phyloP scores from a whole-genome alignment of 23 tunicate genomes.

The Aplidium turbinatum region DNA sequence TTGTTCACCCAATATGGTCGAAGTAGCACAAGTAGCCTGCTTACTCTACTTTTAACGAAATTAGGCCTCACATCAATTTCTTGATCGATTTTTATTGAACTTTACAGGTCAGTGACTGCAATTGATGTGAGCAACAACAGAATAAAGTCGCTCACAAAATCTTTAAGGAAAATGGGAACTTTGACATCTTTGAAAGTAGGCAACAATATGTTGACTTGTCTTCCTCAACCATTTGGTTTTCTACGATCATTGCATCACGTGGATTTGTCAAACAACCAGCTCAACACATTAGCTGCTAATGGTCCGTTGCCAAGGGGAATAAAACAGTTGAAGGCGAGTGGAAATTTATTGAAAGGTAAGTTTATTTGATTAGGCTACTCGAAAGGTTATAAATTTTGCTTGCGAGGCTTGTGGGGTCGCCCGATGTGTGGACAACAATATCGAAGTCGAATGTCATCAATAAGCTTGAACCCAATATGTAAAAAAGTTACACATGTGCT shows the following conservation, averaged over 20 bases:
- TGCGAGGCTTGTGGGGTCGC: no score
- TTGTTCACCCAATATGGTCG: no score
- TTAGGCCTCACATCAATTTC: no score
- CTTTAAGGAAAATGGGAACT: constrained; percentile 61
- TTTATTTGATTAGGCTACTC: no score
- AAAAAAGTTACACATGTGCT: no score
- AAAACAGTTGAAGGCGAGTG: constrained; percentile 65
- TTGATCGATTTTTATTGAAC: no score
- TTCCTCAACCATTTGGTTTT: constrained; percentile 89
- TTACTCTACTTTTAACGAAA: no score
- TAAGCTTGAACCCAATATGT: no score
- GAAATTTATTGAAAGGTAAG: constrained; percentile 70
- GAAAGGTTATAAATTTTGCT: no score
- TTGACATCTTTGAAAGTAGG: constrained; percentile 59
- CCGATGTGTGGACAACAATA: no score
- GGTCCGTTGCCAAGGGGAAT: constrained; percentile 83
- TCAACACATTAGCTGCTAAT: constrained; percentile 31
- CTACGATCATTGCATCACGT: constrained; percentile 64
- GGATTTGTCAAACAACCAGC: constrained; percentile 68
- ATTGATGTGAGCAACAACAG: constrained; percentile 84
- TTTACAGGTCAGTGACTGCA: constrained; percentile 55
- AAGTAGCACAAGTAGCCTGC: no score
- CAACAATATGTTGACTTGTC: constrained; percentile 59
- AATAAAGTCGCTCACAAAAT: constrained; percentile 49
- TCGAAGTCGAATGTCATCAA: no score